Base-by-base conservation (phyloP, 1,140 invertebrate genomes). In the Drosophila nikananu region DNA sequence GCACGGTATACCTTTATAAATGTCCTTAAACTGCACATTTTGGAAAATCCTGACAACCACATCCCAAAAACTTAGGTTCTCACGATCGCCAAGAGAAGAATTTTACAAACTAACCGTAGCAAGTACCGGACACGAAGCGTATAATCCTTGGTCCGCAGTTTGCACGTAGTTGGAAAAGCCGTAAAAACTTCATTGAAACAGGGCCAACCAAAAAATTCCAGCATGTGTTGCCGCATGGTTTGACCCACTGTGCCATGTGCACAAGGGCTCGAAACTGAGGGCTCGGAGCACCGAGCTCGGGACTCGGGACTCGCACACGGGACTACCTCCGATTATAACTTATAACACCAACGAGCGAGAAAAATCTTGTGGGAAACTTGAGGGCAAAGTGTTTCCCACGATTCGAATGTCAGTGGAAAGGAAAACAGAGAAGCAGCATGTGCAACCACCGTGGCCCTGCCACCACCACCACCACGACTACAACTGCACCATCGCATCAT, bases 301-400 rank as follows among this genome's bases (percentile, higher is more conserved):
- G n/a, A 27, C 77, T 63, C 81, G 23, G 71, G 68, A 73, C 58
- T 51, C 81, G 73, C 42, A 52, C 48, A 62, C 62, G 58, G 58
- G 54, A 55, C 80, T 46, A 55, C 32, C 57, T 84, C 83, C 91
- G 90, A 92, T 92, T 92, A 92, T 90, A 92, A 92, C 90, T 92
- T 92, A 92, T 92, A 92, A 92, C 90, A 92, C 90, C 80, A 80
- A 91, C 86, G 79, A 92, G 90, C 86, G 89, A 92, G 86, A 92
- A 92, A 92, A 92, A 91, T 92, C 82, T 83, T 92, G 91, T 92
- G 91, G 91, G 91, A 92, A 92, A 92, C 91, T 91, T 81, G 87
- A 86, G 91, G 77, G 89, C 81, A 92, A 92, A 92, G 91, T 92
- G 91, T 92, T 92, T 92, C 91, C 91, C 91, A 92, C 91, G 91